Conservation (phyloP, 2,113 vertebrate species). For the Balaenoptera acutorostrata region DNA sequence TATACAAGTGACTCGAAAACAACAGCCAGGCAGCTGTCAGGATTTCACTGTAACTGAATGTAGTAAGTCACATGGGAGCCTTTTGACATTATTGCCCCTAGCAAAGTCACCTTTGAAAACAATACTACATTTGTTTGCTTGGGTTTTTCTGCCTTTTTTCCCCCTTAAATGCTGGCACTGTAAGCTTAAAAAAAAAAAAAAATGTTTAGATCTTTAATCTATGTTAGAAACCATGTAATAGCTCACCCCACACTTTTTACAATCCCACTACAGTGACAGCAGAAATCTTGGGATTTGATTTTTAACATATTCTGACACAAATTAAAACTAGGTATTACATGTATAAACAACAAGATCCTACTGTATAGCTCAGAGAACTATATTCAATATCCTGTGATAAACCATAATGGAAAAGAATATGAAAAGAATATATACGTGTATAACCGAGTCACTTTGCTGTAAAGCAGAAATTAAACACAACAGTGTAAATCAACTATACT, state of each 20-base stretch:
- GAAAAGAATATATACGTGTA: neutral
- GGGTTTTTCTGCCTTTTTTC: neutral
- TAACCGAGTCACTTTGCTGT: neutral
- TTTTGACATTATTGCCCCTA: neutral
- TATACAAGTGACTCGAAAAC: neutral
- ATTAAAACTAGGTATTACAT: neutral
- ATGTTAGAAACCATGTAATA: neutral
- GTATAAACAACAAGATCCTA: neutral
- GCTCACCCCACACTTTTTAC: neutral
- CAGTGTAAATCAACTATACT: neutral
- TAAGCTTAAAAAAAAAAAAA: neutral
- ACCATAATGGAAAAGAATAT: neutral
- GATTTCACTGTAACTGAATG: neutral
- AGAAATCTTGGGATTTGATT: neutral
- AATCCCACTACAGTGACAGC: neutral
- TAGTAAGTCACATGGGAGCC: neutral
- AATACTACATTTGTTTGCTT: neutral
- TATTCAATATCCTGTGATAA: neutral
- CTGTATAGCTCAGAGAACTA: neutral
- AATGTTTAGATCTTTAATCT: neutral
- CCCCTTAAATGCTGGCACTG: neutral
- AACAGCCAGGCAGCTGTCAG: neutral
- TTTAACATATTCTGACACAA: neutral
- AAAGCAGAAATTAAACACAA: neutral
- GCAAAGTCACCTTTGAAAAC: slow-evolving; percentile 24